A percentile compares a stretch with the other conserved stretches of the same genome.
Conservation (phyloP, 1,140 invertebrate genomes). For the Pseudomyrmex cubaensis region DNA sequence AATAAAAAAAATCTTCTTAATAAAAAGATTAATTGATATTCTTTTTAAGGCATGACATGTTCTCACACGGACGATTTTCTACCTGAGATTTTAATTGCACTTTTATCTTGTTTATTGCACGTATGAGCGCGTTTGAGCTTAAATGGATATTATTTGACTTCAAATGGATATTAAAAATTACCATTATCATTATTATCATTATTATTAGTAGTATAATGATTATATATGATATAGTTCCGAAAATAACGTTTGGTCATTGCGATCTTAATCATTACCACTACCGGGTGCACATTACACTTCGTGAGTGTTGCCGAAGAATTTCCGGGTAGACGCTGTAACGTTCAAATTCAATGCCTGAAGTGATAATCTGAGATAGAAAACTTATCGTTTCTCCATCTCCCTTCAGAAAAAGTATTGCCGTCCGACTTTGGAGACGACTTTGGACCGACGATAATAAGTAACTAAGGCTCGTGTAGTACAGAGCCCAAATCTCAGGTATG, state of each 20-base stretch:
- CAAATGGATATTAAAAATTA: slow-evolving; percentile 3
- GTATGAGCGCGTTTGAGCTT: slow-evolving; percentile 34
- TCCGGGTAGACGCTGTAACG: slow-evolving; percentile 52
- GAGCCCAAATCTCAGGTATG: not conserved
- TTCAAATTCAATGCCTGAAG: slow-evolving; percentile 32
- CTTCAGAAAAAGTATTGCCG: too few species aligned
- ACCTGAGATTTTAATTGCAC: slow-evolving; percentile 73
- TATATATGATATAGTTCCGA: slow-evolving; percentile 39
- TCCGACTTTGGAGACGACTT: not conserved
- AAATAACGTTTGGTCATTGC: slow-evolving; percentile 73
- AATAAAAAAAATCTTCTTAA: not conserved
- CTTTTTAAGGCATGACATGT: slow-evolving; percentile 53
- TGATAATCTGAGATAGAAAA: slow-evolving; percentile 4
- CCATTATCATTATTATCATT: slow-evolving; percentile 47
- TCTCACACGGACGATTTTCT: slow-evolving; percentile 46
- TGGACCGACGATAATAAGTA: too few species aligned
- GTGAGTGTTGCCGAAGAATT: slow-evolving; percentile 55
- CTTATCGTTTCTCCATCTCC: not conserved
- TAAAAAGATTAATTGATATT: slow-evolving; percentile 21
- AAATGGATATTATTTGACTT: slow-evolving; percentile 2
- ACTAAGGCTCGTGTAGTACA: too few species aligned
- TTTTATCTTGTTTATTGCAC: slow-evolving; percentile 65
- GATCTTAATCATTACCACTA: slow-evolving; percentile 69
- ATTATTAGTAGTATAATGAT: slow-evolving; percentile 33
- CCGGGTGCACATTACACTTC: slow-evolving; percentile 56